Conservation (phyloP, 2,888 invertebrate species). For the Caenorhabditis sp. region DNA sequence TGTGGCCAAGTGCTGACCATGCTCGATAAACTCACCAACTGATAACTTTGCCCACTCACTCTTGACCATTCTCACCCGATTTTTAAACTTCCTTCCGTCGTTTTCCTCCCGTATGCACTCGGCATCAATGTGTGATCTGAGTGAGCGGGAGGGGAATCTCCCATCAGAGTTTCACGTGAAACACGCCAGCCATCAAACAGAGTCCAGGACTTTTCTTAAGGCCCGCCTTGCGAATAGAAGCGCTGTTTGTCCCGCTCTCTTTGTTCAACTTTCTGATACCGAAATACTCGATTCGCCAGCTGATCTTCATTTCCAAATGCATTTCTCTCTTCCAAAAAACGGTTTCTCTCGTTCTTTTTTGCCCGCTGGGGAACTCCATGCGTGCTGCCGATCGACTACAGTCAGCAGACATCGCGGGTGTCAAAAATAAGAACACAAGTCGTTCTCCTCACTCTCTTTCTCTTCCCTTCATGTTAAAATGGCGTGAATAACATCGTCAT, state of each 20-base stretch:
- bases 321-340: not conserved
- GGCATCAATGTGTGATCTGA: no score
- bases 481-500: constrained; percentile 33
- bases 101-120: not conserved
- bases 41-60: constrained; percentile 39
- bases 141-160: no score
- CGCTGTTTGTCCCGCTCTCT: constrained; percentile 23
- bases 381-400: no score
- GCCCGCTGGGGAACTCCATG: no score
- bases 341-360: not conserved
- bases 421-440: not conserved
- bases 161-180: constrained; percentile 21
- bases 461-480: constrained; percentile 21
- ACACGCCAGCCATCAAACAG: constrained; percentile 3
- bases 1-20: constrained; percentile 9
- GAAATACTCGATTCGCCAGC: constrained; percentile 4
- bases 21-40: constrained; percentile 5
- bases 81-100: not conserved
- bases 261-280: constrained; percentile 18
- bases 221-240: constrained; percentile 10
- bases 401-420: no score
- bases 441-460: not conserved
- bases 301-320: not conserved
- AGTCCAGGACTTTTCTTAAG: constrained; percentile 2
- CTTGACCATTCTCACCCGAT: constrained; percentile 27